These are phyloP conservation scores for Toxostoma redivivum DNA, from an alignment of 2,113 vertebrate genomes.

Conservation along the genomic window DNA sequence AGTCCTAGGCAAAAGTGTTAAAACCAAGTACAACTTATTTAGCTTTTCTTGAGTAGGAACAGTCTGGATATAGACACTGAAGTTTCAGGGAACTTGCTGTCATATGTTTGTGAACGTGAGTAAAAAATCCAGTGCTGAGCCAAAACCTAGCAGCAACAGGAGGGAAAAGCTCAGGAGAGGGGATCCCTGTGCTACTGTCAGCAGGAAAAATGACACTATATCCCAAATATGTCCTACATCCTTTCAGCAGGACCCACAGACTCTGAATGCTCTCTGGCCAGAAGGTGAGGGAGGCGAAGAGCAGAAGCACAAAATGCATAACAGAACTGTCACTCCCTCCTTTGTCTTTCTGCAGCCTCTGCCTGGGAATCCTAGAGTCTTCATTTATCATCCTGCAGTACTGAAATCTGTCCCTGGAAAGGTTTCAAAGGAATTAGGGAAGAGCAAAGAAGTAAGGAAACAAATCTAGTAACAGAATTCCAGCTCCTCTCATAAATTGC, in stretches of 20 bases:
- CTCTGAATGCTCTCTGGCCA: not conserved
- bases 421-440: constrained; percentile 19
- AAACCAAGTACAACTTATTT: not conserved
- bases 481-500: constrained; percentile 6
- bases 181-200: not conserved
- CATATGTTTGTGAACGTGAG: not conserved
- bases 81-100: not conserved
- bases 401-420: not conserved
- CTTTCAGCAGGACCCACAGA: not conserved
- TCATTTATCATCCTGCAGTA: not conserved
- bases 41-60: not conserved
- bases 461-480: not conserved
- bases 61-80: not conserved
- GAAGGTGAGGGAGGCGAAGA: not conserved
- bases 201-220: not conserved
- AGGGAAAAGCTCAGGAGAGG: not conserved
- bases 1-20: not conserved
- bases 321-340: not conserved
- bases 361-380: not conserved
- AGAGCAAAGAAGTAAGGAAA: constrained; percentile 12
- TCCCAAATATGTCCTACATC: not conserved
- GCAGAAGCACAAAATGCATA: not conserved
- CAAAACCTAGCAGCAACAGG: not conserved
- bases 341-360: not conserved
- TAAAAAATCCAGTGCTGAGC: not conserved